phyloP scores from a whole-genome alignment of 2,797 vertebrate genomes.

The Bucorvus abyssinicus region DNA sequence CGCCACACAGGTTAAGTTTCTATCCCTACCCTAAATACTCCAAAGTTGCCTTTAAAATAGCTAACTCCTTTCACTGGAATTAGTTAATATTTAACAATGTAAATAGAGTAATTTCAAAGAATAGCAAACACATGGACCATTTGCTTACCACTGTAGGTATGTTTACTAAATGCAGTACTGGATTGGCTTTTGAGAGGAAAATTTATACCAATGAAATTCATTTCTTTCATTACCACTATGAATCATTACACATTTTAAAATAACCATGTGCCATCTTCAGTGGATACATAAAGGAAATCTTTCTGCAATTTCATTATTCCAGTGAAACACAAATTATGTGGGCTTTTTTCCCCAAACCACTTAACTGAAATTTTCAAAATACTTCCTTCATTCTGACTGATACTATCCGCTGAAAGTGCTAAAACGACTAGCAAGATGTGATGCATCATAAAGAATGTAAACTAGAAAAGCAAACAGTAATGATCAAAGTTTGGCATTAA shows the following conservation, averaged over 20 bases:
- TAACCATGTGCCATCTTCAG: background rate
- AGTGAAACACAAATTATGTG: background rate
- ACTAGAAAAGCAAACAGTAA: background rate
- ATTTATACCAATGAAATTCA: background rate
- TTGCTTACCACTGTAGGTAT: background rate
- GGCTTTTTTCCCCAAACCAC: background rate
- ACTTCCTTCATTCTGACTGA: background rate
- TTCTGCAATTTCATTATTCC: background rate
- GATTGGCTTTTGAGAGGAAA: background rate
- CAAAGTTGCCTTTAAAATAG: background rate
- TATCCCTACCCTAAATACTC: background rate
- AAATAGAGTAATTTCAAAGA: background rate
- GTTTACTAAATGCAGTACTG: background rate
- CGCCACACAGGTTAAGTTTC: background rate
- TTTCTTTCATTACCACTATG: background rate
- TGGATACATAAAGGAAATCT: background rate
- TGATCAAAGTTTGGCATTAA: background rate
- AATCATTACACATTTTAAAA: background rate
- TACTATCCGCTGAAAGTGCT: background rate
- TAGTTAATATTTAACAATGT: background rate
- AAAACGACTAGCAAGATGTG: background rate
- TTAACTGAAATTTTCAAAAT: background rate
- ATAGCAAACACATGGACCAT: background rate
- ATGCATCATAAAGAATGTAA: background rate
- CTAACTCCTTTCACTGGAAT: background rate